Percentiles rank a stretch among this genome's conserved stretches.
Conservation (phyloP, 2,797 vertebrate genomes). For the Sebastes nivosus region DNA sequence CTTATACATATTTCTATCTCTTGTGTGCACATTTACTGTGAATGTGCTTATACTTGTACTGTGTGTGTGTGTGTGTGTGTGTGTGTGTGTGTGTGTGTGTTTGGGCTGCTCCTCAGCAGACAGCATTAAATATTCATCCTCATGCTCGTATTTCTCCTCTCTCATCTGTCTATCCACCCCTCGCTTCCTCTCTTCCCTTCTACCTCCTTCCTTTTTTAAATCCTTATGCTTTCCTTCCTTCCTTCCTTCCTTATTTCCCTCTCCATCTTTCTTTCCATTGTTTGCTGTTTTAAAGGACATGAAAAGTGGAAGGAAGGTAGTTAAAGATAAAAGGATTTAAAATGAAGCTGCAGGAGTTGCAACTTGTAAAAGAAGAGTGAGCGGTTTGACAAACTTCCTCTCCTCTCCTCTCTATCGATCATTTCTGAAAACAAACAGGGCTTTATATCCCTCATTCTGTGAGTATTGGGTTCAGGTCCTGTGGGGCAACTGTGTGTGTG, state of each 20-base stretch:
- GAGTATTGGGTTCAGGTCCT: conserved; percentile 35
- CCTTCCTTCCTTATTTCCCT: too few species aligned
- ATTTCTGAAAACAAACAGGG: conserved; percentile 33
- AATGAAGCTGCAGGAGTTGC: not conserved
- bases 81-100: conserved; percentile 31
- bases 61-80: conserved; percentile 7
- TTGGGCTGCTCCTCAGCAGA: conserved; percentile 75
- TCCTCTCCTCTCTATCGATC: conserved; percentile 20
- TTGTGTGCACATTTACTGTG: not conserved
- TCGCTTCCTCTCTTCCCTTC: conserved; percentile 35
- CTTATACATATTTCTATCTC: not conserved
- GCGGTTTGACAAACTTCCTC: not conserved
- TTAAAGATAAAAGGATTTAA: not conserved
- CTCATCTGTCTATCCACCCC: conserved; percentile 56
- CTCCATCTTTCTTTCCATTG: not conserved
- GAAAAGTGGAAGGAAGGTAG: fast-evolving
- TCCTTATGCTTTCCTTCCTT: not conserved
- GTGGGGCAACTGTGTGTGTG: not conserved
- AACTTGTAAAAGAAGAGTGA: not conserved
- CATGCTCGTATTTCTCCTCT: conserved; percentile 65
- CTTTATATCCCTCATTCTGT: conserved; percentile 31
- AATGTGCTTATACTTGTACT: not conserved
- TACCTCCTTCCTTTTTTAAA: conserved; percentile 18
- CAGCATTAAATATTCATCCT: conserved; percentile 84
- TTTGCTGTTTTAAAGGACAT: not conserved